phyloP scores from a whole-genome alignment of 1,140 invertebrate species.

The Drosophila orosa region DNA sequence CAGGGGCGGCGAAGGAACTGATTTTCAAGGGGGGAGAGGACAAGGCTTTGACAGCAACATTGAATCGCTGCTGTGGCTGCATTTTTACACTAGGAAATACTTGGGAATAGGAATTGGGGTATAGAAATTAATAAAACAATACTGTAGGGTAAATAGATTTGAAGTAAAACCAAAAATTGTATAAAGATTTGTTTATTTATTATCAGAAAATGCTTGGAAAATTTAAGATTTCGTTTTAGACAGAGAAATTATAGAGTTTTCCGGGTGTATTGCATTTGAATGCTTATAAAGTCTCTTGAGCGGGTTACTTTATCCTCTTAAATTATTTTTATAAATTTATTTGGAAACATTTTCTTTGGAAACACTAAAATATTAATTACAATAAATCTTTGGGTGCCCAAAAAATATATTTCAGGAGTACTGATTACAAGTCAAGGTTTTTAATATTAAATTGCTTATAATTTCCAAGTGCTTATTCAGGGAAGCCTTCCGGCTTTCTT shows the following conservation, averaged over 20 bases:
- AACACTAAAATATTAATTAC: too few relatives aligned
- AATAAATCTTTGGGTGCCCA: too few relatives aligned
- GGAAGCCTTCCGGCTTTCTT: fast-evolving
- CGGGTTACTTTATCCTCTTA: too few relatives aligned
- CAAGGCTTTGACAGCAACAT: constrained; percentile 70
- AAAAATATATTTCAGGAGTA: too few relatives aligned
- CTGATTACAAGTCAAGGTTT: background rate
- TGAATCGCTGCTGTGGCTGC: constrained; percentile 58
- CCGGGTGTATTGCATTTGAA: too few relatives aligned
- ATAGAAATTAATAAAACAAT: background rate
- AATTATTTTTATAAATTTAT: too few relatives aligned
- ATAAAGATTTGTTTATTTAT: background rate
- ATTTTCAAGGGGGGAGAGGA: constrained; percentile 9
- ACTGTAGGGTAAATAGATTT: background rate
- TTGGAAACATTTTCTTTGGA: too few relatives aligned
- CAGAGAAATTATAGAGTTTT: too few relatives aligned
- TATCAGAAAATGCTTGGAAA: too few relatives aligned
- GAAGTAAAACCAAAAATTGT: background rate
- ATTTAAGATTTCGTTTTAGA: too few relatives aligned
- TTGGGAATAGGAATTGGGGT: too few relatives aligned
- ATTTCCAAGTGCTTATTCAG: background rate
- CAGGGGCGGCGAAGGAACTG: constrained; percentile 24
- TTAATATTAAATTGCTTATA: background rate
- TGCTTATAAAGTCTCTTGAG: too few relatives aligned
- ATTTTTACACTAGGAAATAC: constrained; percentile 15